A percentile compares a stretch with the other conserved stretches of the same genome.
Evolutionary conservation across 2,888 invertebrate species (phyloP).

Genomic region (Cataglyphis cursor): DNA sequence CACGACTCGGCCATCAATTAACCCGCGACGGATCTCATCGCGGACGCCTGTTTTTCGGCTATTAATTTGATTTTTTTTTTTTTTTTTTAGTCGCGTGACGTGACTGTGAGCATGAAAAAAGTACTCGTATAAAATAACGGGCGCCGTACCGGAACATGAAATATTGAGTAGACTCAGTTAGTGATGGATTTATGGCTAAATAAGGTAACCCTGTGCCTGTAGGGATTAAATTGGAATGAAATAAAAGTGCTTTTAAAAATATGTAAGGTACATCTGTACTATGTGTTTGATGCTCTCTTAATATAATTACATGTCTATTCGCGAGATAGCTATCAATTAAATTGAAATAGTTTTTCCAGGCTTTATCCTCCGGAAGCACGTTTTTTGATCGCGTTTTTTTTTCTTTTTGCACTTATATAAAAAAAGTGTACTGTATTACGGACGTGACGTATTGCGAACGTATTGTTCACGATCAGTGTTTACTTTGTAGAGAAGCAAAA

Average conservation of each 20-base stretch:
- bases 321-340: slow-evolving; percentile 26
- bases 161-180: slow-evolving; percentile 28
- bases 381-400: background rate
- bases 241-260: background rate
- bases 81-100: slow-evolving; percentile 30
- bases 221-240: slow-evolving; percentile 16
- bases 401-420: slow-evolving; percentile 21
- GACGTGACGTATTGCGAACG: slow-evolving; percentile 35
- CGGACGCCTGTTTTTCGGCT: slow-evolving; percentile 37
- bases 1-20: slow-evolving; percentile 69
- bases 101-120: slow-evolving; percentile 4
- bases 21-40: slow-evolving; percentile 47
- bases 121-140: slow-evolving; percentile 27
- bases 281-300: background rate
- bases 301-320: slow-evolving; percentile 14
- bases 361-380: background rate
- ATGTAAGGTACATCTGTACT: background rate
- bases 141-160: slow-evolving; percentile 24
- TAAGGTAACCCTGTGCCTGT: background rate
- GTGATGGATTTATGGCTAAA: slow-evolving; percentile 19
- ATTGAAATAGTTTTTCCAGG: background rate
- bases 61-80: slow-evolving; percentile 43
- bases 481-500: slow-evolving; percentile 7
- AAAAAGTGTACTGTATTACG: background rate
- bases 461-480: slow-evolving; percentile 18